A percentile compares a stretch with the other conserved stretches of the same genome.
Conservation (phyloP, 1,140 invertebrate species). For the Diachasmimorpha longicaudata region DNA sequence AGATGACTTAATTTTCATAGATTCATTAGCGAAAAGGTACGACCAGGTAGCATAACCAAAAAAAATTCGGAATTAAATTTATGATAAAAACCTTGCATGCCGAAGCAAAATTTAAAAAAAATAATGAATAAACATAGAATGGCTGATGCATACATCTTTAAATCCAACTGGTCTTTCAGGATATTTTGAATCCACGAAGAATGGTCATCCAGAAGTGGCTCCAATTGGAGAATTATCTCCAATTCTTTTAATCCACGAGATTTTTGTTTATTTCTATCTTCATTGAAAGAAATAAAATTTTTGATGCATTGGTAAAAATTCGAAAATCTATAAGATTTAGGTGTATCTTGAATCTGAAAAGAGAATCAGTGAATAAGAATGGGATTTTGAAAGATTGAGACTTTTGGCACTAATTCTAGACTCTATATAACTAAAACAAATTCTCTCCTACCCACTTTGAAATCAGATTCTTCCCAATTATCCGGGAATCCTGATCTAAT, state of each 20-base stretch:
- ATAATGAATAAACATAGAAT: no score
- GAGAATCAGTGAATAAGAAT: no score
- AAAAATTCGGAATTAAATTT: no score
- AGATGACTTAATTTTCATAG: no score
- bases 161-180: conserved; percentile 28
- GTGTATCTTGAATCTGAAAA: conserved; percentile 25
- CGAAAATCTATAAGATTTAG: background rate
- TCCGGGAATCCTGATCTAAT: conserved; percentile 19
- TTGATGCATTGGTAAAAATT: background rate
- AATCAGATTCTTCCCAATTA: background rate
- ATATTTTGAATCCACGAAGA: conserved; percentile 38
- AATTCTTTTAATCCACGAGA: conserved; percentile 36
- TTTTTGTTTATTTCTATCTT: conserved; percentile 37
- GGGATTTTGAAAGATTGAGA: no score
- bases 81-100: no score
- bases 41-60: no score
- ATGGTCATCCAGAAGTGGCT: conserved; percentile 55
- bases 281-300: background rate
- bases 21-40: no score
- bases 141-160: background rate
- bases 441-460: conserved; percentile 11
- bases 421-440: no score
- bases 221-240: conserved; percentile 41
- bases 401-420: no score
- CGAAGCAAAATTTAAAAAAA: no score